Base-by-base conservation (phyloP, 2,113 vertebrate genomes). In the Thamnaconus septentrionalis region DNA sequence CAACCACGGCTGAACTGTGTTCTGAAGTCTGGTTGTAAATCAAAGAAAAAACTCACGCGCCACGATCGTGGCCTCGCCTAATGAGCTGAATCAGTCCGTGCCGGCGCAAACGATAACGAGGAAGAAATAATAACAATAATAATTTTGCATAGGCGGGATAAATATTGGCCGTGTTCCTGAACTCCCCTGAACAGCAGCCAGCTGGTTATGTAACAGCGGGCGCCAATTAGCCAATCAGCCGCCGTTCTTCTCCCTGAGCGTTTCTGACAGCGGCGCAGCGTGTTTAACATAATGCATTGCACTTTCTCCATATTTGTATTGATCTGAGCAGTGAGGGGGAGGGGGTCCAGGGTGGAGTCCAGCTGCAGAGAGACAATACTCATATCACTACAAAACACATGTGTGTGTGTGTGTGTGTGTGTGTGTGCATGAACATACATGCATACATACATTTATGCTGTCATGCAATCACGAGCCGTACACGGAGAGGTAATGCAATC, bases 251-350 rank as follows among this genome's bases (percentile, higher is more conserved):
- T 76, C 18, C 52, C n/a, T 50, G 53, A 71, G 52, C 31, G 45
- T 69, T 76, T 59, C 41, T 66, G 56, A 52, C 59, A 70, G 6
- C 39, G 50, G 52, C 69, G 66, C 59, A 63, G 80, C 64, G 64
- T 31, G 46, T 18, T 63, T 9, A 61, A 59, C 65, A 57, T 69
- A 56, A 81, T 64, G 67, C 47, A 62, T 77, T 82, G 6, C 48
- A 57, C 71, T 73, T 67, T 64, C 43, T 58, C 47, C 50, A 52
- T 73, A 73, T 72, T 48, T 64, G 53, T 71, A 85, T 83, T 77
- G 76, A 86, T 83, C 59, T 42, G 43, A 41, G 55, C 46, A 60
- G 65, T 69, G 55, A 40, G 42, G 54, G 59, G 51, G 41, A 47
- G 52, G 60, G 54, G 50, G 64, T 71, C 39, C 50, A 48, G 61